Base-by-base conservation (phyloP, 1,140 invertebrate genomes). In the Campodea augens region DNA sequence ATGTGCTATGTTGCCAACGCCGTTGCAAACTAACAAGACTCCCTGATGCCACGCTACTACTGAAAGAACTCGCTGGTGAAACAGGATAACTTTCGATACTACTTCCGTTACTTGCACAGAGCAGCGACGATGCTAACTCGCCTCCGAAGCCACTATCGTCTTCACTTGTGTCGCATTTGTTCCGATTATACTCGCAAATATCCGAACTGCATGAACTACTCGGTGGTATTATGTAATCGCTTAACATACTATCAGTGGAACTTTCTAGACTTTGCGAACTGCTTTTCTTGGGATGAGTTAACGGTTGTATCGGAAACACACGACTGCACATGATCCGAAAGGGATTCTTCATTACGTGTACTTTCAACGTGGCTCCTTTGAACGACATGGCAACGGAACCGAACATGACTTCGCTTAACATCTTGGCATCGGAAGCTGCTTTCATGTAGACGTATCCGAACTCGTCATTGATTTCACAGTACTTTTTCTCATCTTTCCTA, bases 371-470 rank as follows among this genome's bases (percentile, higher is more conserved):
- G 5, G 80, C 74, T 38, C 82, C 85, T 55, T 75, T 74, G 62
- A 76, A 87, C 47, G 81, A 81, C 75, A 90, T 81, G 0, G 82
- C 78, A 23, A 85, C 80, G 2, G 82, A 77, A 2, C 87, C 87
- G 60, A 90, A 90, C 52, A 89, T 77, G 77, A 90, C 83, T 70
- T 90, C 87, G 50, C 81, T 79, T 51, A 90, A 62, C 25, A 75
- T 64, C 46, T 70, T 73, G 13, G 77, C 72, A 61, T 89, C 84
- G 38, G 73, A 65, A 49, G 70, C 62, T n/a, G 65, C 60, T 40
- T 59, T 54, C 21, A 54, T 48, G 41, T 57, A 60, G 10, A 5
- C 49, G 55, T 70, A 73, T 50, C 62, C 65, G 55, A 57, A 68
- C 51, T 68, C 69, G 49, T 71, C 61, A 22, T 64, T 57, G 24